Percentiles rank a stretch among this genome's conserved stretches.
Conservation (phyloP, 2,797 vertebrate genomes). For the Acrossocheilus fasciatus region DNA sequence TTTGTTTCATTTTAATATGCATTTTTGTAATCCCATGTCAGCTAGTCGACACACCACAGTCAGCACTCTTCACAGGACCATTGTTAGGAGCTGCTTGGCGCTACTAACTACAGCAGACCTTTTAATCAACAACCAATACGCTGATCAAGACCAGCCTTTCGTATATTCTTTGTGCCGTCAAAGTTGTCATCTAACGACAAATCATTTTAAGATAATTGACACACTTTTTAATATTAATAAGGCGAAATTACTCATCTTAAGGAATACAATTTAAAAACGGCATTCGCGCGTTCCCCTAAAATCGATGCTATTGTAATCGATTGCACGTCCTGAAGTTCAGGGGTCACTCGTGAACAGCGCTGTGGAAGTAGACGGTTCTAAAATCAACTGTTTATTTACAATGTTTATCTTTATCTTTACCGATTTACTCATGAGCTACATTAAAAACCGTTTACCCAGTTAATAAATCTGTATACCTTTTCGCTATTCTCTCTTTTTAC, state of each 20-base stretch:
- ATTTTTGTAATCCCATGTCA: background rate
- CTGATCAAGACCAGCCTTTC: background rate
- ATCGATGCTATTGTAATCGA: constrained; percentile 35
- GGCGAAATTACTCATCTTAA: background rate
- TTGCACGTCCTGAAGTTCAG: constrained; percentile 33
- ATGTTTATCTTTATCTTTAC: constrained; percentile 19
- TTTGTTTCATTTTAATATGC: background rate
- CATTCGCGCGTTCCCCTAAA: background rate
- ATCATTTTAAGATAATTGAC: background rate
- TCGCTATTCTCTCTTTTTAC: background rate
- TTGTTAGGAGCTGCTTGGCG: background rate
- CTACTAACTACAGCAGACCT: constrained; percentile 7
- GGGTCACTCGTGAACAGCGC: constrained; percentile 42
- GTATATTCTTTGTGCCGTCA: background rate
- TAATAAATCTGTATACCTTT: background rate
- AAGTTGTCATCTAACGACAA: background rate
- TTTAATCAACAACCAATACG: constrained; percentile 35
- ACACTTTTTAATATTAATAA: background rate
- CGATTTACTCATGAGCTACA: background rate
- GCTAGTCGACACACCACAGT: background rate
- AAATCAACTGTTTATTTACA: constrained; percentile 24
- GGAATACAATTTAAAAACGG: background rate
- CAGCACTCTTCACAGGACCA: background rate
- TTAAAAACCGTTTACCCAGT: background rate
- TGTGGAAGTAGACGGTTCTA: background rate